A percentile compares a stretch with the other conserved stretches of the same genome.
phyloP scores from a whole-genome alignment of 2,888 invertebrate species.

The Apamea sordens region DNA sequence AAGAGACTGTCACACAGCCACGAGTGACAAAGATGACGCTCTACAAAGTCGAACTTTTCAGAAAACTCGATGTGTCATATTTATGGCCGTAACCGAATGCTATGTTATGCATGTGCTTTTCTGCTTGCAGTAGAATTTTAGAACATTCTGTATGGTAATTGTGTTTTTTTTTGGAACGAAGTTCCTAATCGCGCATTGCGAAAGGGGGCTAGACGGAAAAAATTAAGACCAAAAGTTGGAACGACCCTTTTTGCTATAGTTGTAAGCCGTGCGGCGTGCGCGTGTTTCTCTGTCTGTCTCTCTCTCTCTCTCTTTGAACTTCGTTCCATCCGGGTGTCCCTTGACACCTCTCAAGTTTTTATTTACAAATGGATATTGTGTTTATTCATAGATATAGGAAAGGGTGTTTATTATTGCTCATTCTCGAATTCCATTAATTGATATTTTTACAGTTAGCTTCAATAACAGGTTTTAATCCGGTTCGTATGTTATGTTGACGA shows the following conservation, averaged over 20 bases:
- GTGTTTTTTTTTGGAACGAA: too few relatives aligned
- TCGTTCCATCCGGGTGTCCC: too few relatives aligned
- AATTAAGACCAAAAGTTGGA: too few relatives aligned
- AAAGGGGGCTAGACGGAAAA: too few relatives aligned
- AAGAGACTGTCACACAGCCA: neutral
- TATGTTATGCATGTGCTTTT: constrained; percentile 17
- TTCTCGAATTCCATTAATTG: neutral
- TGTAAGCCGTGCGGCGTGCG: too few relatives aligned
- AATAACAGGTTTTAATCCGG: neutral
- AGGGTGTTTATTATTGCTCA: too few relatives aligned
- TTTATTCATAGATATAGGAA: too few relatives aligned
- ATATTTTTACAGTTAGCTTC: neutral
- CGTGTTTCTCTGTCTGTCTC: too few relatives aligned
- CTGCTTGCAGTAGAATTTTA: constrained; percentile 30
- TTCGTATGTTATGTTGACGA: neutral
- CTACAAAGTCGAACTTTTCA: neutral
- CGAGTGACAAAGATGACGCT: neutral
- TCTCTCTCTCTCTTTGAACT: too few relatives aligned
- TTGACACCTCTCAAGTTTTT: too few relatives aligned
- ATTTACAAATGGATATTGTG: neutral
- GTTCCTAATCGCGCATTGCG: too few relatives aligned
- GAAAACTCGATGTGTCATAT: constrained; percentile 4
- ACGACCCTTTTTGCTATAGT: too few relatives aligned
- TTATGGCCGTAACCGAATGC: neutral
- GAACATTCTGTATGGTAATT: constrained; percentile 2